Evolutionary conservation across 2,888 invertebrate genomes (phyloP).

Genomic region (Sarcophaga subvicina): DNA sequence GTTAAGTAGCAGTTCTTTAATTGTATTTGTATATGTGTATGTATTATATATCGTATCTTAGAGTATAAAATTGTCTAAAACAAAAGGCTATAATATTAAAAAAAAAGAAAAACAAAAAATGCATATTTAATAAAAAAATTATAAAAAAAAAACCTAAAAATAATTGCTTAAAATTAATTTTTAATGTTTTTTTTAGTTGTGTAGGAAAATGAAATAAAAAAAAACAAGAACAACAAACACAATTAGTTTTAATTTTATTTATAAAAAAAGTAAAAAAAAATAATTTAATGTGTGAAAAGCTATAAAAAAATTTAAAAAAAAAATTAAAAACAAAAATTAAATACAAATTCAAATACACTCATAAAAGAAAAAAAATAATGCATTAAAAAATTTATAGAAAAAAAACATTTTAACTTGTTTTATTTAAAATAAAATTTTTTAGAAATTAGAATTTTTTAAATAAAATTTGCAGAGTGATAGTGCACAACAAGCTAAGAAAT

Average conservation of each 20-base stretch:
- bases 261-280: slow-evolving; percentile 39
- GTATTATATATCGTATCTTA: slow-evolving; percentile 27
- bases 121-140: slow-evolving; percentile 5
- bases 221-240: neutral
- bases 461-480: too few species aligned
- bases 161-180: slow-evolving; percentile 43
- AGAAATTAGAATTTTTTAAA: too few species aligned
- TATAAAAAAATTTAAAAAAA: slow-evolving; percentile 38
- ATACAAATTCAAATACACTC: slow-evolving; percentile 62
- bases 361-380: slow-evolving; percentile 42
- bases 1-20: neutral
- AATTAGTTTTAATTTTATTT: too few species aligned
- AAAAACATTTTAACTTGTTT: neutral
- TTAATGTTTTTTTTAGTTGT: slow-evolving; percentile 61
- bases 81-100: slow-evolving; percentile 52
- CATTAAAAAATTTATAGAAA: slow-evolving; percentile 55
- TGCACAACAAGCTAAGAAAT: too few species aligned
- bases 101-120: neutral
- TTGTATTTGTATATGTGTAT: neutral
- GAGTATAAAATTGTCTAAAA: slow-evolving; percentile 17
- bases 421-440: too few species aligned
- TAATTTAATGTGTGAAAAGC: slow-evolving; percentile 57
- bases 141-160: slow-evolving; percentile 3
- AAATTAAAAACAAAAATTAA: slow-evolving; percentile 43
- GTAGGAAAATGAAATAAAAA: slow-evolving; percentile 53